Conservation (phyloP, 2,113 vertebrate species). For the Rhodinocichla rosea region DNA sequence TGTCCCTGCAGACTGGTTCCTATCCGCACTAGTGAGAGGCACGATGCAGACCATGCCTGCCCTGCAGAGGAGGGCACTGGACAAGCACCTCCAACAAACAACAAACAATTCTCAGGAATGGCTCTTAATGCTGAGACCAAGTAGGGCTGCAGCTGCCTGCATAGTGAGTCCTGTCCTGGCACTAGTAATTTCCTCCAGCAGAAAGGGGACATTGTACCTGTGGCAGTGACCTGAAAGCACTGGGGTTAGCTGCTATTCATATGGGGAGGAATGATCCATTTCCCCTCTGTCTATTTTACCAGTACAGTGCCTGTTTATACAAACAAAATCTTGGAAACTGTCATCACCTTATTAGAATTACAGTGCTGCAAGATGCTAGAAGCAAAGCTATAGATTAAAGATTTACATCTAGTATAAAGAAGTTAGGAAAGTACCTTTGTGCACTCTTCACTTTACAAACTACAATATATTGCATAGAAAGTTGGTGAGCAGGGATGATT, state of each 20-base stretch:
- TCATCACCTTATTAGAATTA: slow-evolving; percentile 31
- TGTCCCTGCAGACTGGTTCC: not conserved
- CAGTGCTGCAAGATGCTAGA: not conserved
- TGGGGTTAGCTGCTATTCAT: not conserved
- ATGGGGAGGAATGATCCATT: not conserved
- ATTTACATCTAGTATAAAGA: slow-evolving; percentile 2
- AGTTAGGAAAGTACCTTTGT: slow-evolving; percentile 32
- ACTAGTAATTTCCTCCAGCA: not conserved
- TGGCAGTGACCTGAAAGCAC: not conserved
- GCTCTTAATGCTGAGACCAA: not conserved
- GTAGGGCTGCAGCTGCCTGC: not conserved
- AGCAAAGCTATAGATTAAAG: slow-evolving; percentile 33
- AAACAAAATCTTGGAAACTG: not conserved
- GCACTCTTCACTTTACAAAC: not conserved
- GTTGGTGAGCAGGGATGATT: slow-evolving; percentile 71
- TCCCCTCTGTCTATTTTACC: not conserved
- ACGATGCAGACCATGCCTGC: not conserved
- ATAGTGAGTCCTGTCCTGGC: not conserved
- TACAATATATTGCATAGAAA: slow-evolving; percentile 47
- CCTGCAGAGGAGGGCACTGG: not conserved
- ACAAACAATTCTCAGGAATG: not conserved
- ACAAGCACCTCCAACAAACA: not conserved
- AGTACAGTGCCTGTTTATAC: not conserved
- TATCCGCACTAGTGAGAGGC: not conserved
- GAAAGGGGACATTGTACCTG: not conserved